phyloP scores from a whole-genome alignment of 2,113 vertebrate species.

The Panurus biarmicus region DNA sequence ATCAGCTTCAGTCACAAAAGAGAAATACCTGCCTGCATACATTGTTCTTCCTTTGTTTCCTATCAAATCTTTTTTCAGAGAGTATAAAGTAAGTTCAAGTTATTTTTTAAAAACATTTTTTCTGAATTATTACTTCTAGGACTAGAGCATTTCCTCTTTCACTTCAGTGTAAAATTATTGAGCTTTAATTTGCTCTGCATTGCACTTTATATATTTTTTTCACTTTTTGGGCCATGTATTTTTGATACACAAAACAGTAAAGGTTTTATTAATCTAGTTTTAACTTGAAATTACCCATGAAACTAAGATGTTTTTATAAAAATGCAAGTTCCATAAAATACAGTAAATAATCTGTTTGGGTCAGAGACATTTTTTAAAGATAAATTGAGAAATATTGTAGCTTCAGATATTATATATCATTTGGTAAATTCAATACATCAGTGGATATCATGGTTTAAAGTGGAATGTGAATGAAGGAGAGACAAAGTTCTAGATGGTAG shows the following conservation, averaged over 20 bases:
- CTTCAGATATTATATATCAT: neutral
- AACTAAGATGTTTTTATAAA: neutral
- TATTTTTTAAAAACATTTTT: neutral
- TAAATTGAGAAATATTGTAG: neutral
- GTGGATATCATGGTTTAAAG: neutral
- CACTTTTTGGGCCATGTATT: neutral
- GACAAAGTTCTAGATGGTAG: neutral
- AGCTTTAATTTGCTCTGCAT: neutral
- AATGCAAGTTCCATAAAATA: neutral
- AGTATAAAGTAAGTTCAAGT: neutral
- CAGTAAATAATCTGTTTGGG: neutral
- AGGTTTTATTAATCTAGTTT: neutral
- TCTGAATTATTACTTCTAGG: neutral
- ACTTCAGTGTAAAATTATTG: neutral
- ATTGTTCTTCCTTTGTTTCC: neutral
- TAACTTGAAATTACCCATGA: neutral
- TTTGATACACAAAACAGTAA: neutral
- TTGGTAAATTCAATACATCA: neutral
- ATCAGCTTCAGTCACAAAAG: neutral
- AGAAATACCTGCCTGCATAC: neutral
- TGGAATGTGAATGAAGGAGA: neutral
- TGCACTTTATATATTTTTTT: neutral
- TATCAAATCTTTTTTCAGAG: neutral
- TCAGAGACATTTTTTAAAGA: neutral
- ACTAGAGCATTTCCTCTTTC: neutral